These are phyloP conservation scores for Bolborhynchus lineola DNA, from an alignment of 2,113 vertebrate species.

Conservation along the genomic window DNA sequence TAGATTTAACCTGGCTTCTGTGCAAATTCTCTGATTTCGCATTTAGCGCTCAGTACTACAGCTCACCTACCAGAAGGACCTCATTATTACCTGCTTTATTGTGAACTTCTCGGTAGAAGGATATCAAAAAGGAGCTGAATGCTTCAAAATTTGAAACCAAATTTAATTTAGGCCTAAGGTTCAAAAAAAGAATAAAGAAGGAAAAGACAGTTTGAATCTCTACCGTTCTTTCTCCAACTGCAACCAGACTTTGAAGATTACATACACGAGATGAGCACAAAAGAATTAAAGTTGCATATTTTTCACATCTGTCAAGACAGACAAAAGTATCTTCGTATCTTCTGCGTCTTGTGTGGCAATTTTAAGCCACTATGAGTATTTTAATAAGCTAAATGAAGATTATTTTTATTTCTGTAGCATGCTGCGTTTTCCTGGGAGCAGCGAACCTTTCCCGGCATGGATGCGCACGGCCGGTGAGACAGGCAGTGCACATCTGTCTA, in stretches of 20 bases:
- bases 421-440: not conserved
- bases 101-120: conserved; percentile 59
- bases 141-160: conserved; percentile 56
- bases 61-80: conserved; percentile 35
- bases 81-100: conserved; percentile 56
- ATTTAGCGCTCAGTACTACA: conserved; percentile 37
- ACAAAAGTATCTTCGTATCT: not conserved
- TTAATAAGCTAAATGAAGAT: not conserved
- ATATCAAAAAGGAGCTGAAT: conserved; percentile 38
- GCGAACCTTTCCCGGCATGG: not conserved
- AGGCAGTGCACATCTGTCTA: not conserved
- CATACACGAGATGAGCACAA: not conserved
- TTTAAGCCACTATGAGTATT: not conserved
- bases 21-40: conserved; percentile 26
- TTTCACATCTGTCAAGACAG: not conserved
- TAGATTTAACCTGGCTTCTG: not conserved
- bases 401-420: not conserved
- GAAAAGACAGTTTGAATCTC: not conserved
- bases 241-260: not conserved
- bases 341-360: not conserved
- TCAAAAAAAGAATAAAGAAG: not conserved
- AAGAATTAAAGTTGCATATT: not conserved
- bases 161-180: conserved; percentile 13
- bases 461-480: not conserved
- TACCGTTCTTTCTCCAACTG: not conserved